Evolutionary conservation across 2,888 invertebrate genomes (phyloP).

Genomic region (Acleris literana): DNA sequence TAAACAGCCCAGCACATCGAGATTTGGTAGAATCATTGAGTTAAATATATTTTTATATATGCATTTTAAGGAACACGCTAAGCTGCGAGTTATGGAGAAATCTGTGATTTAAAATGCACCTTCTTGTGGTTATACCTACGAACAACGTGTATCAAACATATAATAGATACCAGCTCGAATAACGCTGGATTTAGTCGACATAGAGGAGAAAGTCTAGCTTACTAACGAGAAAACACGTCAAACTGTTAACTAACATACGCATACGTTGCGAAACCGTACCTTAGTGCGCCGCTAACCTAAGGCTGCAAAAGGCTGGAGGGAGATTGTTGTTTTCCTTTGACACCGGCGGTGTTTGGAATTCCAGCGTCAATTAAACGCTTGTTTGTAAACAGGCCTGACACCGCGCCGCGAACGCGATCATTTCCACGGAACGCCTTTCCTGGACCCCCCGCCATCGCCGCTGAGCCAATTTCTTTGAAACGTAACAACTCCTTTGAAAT

Average conservation of each 20-base stretch:
- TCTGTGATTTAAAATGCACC: neutral
- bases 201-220: conserved; percentile 4
- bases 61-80: neutral
- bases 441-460: conserved; percentile 44
- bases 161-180: too few species aligned
- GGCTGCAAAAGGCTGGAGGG: conserved; percentile 49
- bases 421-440: conserved; percentile 67
- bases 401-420: conserved; percentile 55
- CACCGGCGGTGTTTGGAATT: conserved; percentile 71
- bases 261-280: conserved; percentile 43
- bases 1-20: conserved; percentile 27
- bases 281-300: conserved; percentile 40
- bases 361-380: conserved; percentile 73
- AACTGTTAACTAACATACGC: conserved; percentile 19
- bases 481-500: conserved; percentile 54
- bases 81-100: neutral
- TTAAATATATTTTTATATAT: conserved; percentile 26
- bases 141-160: too few species aligned
- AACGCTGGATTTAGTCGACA: too few species aligned
- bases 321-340: conserved; percentile 65
- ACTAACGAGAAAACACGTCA: conserved; percentile 20
- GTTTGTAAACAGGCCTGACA: conserved; percentile 74
- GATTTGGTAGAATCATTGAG: conserved; percentile 26
- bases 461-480: conserved; percentile 52
- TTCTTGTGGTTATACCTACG: too few species aligned